Conservation (phyloP, 1,140 invertebrate genomes). For the Drosophila busckii region DNA sequence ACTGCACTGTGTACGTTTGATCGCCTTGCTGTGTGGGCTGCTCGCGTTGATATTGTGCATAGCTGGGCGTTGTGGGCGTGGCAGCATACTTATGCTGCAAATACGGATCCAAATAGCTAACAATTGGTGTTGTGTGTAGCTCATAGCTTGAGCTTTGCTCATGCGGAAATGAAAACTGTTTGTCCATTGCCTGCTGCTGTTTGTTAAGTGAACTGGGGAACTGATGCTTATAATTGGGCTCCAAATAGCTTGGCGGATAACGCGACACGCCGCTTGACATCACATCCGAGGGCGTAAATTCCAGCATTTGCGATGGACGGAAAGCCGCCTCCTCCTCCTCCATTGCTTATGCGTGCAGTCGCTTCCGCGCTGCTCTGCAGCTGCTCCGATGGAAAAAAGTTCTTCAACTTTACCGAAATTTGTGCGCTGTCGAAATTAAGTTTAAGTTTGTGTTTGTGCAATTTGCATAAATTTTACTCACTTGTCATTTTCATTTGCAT, state of each 20-base stretch:
- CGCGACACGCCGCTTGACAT: conserved; percentile 36
- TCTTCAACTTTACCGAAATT: conserved; percentile 62
- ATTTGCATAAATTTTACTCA: conserved; percentile 70
- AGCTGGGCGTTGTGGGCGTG: conserved; percentile 34
- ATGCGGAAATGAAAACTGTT: conserved; percentile 58
- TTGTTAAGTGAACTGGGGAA: conserved; percentile 30
- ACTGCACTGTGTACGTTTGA: conserved; percentile 69
- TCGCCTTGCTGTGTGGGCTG: conserved; percentile 28
- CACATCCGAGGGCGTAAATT: conserved; percentile 66
- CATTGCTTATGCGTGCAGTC: conserved; percentile 43
- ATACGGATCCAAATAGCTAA: conserved; percentile 66
- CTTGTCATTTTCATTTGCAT: conserved; percentile 49
- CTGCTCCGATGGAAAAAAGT: conserved; percentile 61
- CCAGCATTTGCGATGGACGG: conserved; percentile 65
- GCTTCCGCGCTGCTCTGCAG: conserved; percentile 9
- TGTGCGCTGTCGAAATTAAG: conserved; percentile 12
- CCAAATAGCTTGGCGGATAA: conserved; percentile 66
- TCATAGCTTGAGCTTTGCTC: conserved; percentile 4
- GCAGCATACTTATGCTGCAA: conserved; percentile 66
- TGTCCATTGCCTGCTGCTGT: conserved; percentile 43
- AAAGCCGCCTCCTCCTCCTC: no score
- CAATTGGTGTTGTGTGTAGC: conserved; percentile 63
- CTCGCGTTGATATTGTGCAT: conserved; percentile 41
- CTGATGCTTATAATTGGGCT: conserved; percentile 53
- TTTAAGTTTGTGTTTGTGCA: conserved; percentile 7